These are phyloP conservation scores for Alethe diademata DNA, from an alignment of 2,113 vertebrate species.

Conservation along the genomic window DNA sequence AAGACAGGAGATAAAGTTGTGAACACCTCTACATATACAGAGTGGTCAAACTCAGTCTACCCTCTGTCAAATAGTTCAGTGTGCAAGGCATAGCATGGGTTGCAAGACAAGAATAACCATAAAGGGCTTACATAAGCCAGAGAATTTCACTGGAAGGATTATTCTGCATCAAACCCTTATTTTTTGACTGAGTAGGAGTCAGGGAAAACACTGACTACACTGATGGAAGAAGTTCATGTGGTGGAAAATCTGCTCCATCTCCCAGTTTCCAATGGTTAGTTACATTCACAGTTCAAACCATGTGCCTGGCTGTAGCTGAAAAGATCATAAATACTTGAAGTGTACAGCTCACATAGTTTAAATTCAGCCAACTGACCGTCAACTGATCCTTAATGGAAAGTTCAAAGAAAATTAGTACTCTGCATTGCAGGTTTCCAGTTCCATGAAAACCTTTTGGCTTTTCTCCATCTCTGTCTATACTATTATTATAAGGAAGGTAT, in stretches of 20 bases:
- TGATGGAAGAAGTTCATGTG: slow-evolving; percentile 5
- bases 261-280: slow-evolving; percentile 20
- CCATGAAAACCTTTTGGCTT: not conserved
- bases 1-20: not conserved
- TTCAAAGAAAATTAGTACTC: slow-evolving; percentile 13
- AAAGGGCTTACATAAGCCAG: not conserved
- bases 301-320: not conserved
- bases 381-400: slow-evolving; percentile 2
- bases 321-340: slow-evolving; percentile 8
- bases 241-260: slow-evolving; percentile 21
- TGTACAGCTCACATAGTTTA: not conserved
- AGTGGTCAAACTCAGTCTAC: not conserved
- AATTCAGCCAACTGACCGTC: not conserved
- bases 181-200: slow-evolving; percentile 19
- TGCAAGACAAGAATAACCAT: not conserved
- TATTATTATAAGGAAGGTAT: not conserved
- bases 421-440: not conserved
- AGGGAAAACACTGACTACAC: not conserved
- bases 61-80: not conserved
- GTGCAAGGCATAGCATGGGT: not conserved
- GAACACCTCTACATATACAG: not conserved
- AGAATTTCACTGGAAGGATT: not conserved
- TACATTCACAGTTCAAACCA: not conserved
- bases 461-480: not conserved
- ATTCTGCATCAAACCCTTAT: not conserved